phyloP scores from a whole-genome alignment of 2,113 vertebrate genomes.

The Corydoras sp. region DNA sequence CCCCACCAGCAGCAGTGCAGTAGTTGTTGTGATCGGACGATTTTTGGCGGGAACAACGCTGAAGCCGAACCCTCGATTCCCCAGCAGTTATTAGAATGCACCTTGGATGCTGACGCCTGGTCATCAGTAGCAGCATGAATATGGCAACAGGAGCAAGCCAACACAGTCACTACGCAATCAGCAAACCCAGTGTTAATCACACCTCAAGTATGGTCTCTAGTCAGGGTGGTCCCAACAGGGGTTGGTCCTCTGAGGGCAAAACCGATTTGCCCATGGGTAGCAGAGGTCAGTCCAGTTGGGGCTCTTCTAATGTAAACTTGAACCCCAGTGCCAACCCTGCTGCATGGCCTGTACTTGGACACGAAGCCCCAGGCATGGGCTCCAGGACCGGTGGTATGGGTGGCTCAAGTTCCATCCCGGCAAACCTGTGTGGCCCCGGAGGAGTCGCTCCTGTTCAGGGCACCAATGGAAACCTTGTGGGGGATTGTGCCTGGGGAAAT shows the following conservation, averaged over 20 bases:
- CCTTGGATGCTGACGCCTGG: slow-evolving; percentile 73
- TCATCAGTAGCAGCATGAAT: slow-evolving; percentile 66
- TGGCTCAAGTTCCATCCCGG: slow-evolving; percentile 62
- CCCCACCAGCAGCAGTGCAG: slow-evolving; percentile 63
- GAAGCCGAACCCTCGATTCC: slow-evolving; percentile 84
- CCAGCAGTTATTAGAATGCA: slow-evolving; percentile 83
- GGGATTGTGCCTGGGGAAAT: slow-evolving; percentile 78
- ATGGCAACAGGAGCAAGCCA: slow-evolving; percentile 93
- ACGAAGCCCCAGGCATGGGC: slow-evolving; percentile 78
- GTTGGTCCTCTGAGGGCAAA: slow-evolving; percentile 83
- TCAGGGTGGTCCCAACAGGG: slow-evolving; percentile 70
- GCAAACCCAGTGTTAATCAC: slow-evolving; percentile 77
- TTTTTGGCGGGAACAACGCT: slow-evolving; percentile 78
- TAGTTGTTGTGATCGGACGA: slow-evolving; percentile 87
- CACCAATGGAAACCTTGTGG: slow-evolving; percentile 64
- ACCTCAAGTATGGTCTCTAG: slow-evolving; percentile 60
- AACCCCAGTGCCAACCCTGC: slow-evolving; percentile 97
- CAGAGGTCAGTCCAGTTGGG: slow-evolving; percentile 82
- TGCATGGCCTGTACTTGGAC: slow-evolving; percentile 94
- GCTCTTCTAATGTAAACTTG: slow-evolving; percentile 90
- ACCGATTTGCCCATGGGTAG: slow-evolving; percentile 81
- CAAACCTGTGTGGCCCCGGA: slow-evolving; percentile 81
- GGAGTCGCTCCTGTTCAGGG: slow-evolving; percentile 69
- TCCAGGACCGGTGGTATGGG: slow-evolving; percentile 66
- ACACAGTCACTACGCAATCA: slow-evolving; percentile 82